Conservation (phyloP, 2,113 vertebrate genomes). For the Gymnogyps californianus region DNA sequence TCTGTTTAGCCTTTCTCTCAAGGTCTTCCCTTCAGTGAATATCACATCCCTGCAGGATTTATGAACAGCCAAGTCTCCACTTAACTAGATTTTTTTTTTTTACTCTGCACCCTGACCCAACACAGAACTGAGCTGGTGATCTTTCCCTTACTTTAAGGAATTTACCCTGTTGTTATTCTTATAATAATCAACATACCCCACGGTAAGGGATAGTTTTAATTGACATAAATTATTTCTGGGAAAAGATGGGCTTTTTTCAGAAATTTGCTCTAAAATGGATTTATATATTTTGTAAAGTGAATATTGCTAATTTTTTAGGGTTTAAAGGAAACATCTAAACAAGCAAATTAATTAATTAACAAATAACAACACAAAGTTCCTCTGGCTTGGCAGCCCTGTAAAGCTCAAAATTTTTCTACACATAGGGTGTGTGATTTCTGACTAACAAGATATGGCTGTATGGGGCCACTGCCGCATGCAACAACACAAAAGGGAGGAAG, state of each 20-base stretch:
- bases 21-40: neutral
- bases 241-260: neutral
- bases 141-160: neutral
- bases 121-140: neutral
- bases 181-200: neutral
- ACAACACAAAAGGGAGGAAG: neutral
- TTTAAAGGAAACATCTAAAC: neutral
- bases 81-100: neutral
- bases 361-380: neutral
- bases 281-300: neutral
- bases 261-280: neutral
- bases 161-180: neutral
- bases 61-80: neutral
- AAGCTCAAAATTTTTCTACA: neutral
- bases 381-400: neutral
- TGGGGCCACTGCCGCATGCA: neutral
- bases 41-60: neutral
- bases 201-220: neutral
- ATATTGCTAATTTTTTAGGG: accelerated
- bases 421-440: neutral
- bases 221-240: neutral
- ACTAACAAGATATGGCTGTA: neutral
- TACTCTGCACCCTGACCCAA: neutral
- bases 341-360: neutral
- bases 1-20: neutral